phyloP scores from a whole-genome alignment of 2,888 invertebrate species.

The Hedychridium roseum region DNA sequence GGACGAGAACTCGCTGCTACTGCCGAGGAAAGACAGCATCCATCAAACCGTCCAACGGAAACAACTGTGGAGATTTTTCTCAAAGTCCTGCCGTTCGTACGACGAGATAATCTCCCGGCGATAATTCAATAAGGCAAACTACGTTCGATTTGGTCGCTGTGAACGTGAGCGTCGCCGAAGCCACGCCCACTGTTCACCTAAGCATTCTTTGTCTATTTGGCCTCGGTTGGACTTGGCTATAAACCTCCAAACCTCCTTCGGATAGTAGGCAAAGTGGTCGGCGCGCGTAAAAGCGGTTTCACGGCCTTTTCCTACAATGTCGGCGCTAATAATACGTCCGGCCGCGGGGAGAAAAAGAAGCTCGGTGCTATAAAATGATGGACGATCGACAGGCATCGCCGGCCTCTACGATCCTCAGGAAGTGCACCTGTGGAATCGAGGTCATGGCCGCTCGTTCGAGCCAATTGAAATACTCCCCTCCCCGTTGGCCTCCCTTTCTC shows the following conservation, averaged over 20 bases:
- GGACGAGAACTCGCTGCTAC: conserved; percentile 39
- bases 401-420: conserved; percentile 34
- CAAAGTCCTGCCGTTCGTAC: neutral
- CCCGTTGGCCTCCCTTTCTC: conserved; percentile 8
- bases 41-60: conserved; percentile 29
- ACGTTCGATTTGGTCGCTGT: neutral
- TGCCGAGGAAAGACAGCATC: conserved; percentile 30
- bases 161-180: neutral
- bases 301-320: conserved; percentile 34
- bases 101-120: neutral
- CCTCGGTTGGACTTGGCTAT: neutral
- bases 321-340: conserved; percentile 12
- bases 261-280: no score
- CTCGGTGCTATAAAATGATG: conserved; percentile 25
- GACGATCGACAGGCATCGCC: conserved; percentile 33
- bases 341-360: conserved; percentile 7
- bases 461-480: conserved; percentile 31
- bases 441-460: conserved; percentile 19
- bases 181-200: neutral
- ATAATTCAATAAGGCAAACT: neutral
- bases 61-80: neutral
- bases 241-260: no score
- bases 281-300: no score
- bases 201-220: neutral
- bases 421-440: conserved; percentile 37